These are phyloP conservation scores for Drosophila biarmipes DNA, from an alignment of 1,140 invertebrate genomes.

Conservation along the genomic window DNA sequence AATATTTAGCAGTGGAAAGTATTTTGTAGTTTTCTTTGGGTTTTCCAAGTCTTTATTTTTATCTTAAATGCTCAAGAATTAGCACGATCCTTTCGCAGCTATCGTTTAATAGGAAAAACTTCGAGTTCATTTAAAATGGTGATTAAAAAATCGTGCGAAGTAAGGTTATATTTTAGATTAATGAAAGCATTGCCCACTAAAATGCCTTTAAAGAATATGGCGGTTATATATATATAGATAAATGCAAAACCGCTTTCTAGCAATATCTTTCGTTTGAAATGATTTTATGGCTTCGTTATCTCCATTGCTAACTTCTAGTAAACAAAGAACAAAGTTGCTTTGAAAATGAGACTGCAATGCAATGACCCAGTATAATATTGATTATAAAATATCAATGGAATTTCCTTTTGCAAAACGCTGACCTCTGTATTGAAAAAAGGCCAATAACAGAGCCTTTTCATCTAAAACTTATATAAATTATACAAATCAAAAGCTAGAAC, in stretches of 20 bases:
- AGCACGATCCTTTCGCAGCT: too few relatives aligned
- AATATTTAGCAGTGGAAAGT: too few relatives aligned
- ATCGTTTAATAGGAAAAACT: too few relatives aligned
- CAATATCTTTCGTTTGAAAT: background rate
- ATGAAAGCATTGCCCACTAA: background rate
- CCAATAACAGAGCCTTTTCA: too few relatives aligned
- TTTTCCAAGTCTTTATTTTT: too few relatives aligned
- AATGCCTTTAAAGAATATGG: background rate
- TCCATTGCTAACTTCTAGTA: background rate
- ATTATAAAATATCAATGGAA: background rate
- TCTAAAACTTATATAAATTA: too few relatives aligned
- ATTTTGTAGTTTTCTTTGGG: too few relatives aligned
- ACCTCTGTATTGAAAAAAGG: too few relatives aligned
- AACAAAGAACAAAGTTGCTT: slow-evolving; percentile 2
- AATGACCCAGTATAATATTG: background rate
- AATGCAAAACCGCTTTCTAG: background rate
- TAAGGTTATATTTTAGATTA: too few relatives aligned
- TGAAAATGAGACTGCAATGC: background rate
- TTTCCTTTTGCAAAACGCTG: background rate
- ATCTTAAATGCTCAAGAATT: too few relatives aligned
- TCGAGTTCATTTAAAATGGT: background rate
- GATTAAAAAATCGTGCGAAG: too few relatives aligned
- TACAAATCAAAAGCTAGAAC: too few relatives aligned
- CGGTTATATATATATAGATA: background rate
- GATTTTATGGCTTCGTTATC: background rate